phyloP scores from a whole-genome alignment of 2,113 vertebrate species.

The Dipodomys merriami region DNA sequence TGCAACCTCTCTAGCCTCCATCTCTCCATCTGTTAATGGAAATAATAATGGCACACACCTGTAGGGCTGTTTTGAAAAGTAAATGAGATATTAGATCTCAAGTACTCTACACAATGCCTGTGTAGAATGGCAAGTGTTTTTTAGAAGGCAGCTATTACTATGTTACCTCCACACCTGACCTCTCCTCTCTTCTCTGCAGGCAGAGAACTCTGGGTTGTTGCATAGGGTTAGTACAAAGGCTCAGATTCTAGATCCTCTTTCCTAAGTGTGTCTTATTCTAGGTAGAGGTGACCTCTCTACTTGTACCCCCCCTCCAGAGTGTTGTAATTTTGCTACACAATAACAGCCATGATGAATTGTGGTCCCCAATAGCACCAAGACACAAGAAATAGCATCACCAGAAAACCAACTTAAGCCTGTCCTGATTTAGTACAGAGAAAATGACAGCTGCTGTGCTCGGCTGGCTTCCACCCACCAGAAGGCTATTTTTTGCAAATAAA shows the following conservation, averaged over 20 bases:
- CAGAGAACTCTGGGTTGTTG: too few relatives aligned
- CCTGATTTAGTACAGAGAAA: conserved; percentile 81
- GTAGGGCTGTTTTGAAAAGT: neutral
- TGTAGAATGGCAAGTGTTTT: neutral
- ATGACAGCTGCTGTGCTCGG: conserved; percentile 80
- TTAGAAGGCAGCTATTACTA: neutral
- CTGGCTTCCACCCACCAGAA: conserved; percentile 82
- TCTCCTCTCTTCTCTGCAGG: neutral
- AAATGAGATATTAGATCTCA: neutral
- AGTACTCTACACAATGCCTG: neutral
- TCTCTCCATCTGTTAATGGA: neutral
- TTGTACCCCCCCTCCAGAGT: neutral
- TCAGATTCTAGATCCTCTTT: neutral
- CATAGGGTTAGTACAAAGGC: too few relatives aligned
- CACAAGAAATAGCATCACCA: conserved; percentile 76
- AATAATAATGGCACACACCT: neutral
- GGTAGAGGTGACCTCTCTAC: conserved; percentile 56
- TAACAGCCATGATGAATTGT: conserved; percentile 55
- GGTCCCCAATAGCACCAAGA: conserved; percentile 44
- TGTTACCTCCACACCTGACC: too few relatives aligned
- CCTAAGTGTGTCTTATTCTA: neutral
- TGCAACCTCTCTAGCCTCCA: neutral
- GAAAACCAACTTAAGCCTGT: conserved; percentile 76
- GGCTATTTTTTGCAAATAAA: conserved; percentile 85
- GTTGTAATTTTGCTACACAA: conserved; percentile 10